Evolutionary conservation across 2,797 vertebrate genomes (phyloP).

Genomic region (Octomys mimax): DNA sequence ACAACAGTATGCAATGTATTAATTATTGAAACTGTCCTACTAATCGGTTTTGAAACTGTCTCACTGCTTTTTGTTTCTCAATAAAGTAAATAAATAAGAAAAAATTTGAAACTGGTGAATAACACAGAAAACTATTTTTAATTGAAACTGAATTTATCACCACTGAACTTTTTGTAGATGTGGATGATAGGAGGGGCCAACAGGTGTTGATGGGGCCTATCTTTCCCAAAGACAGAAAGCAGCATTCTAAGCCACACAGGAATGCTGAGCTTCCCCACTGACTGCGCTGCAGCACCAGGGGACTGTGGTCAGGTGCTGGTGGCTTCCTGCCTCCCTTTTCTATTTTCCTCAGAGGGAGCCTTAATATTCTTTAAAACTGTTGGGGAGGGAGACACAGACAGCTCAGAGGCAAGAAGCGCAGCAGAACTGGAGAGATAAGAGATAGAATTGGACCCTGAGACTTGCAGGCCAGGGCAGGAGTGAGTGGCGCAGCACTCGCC

Average conservation of each 20-base stretch:
- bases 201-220: too few species aligned
- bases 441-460: background rate
- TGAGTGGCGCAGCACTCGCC: fast-evolving
- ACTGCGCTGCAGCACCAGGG: fast-evolving
- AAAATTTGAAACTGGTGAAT: background rate
- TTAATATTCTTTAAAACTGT: background rate
- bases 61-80: too few species aligned
- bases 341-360: background rate
- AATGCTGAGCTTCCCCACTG: background rate
- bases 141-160: background rate
- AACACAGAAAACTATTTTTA: background rate
- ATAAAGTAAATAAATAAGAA: too few species aligned
- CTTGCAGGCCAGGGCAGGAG: background rate
- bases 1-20: too few species aligned
- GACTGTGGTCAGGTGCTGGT: background rate
- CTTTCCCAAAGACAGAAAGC: background rate
- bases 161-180: background rate
- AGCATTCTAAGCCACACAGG: fast-evolving
- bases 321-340: background rate
- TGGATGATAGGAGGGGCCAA: background rate
- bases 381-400: fast-evolving
- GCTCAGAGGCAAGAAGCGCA: background rate
- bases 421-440: background rate
- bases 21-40: too few species aligned
- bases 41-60: too few species aligned